Evolutionary conservation across 2,797 vertebrate genomes (phyloP), one percentile per base, ranked within the genome.

Genomic region (Sebastes minor): DNA sequence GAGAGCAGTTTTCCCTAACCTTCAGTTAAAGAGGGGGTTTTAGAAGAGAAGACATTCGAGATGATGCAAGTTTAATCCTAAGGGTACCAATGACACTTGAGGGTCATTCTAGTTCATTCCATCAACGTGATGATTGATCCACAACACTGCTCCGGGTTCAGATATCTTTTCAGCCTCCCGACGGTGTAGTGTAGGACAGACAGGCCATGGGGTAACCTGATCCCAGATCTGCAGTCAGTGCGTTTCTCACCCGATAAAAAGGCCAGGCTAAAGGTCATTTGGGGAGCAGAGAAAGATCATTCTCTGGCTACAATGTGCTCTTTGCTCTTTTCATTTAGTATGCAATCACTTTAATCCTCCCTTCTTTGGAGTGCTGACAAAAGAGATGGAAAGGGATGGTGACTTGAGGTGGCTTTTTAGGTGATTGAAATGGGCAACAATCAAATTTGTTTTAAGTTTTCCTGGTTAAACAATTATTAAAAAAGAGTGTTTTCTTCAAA

Each of bases 91-190:
- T 88, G 75, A 90, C 77, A 76, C 67, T 33, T 65, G 22, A 35
- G 85, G 70, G 84, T 83, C 69, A 80, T 64, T 82, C 27, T 75
- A 69, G 52, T 62, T 86, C 57, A 65, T 87, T 86, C 78, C 32
- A 38, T 87, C 77, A 72, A 71, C 76, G 69, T 67, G 77, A 74
- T 53, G 76, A 89, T 82, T 90, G 86, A 91, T 86, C 72, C 52
- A 74, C 16, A 57, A 56, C 74, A 69, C 62, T 63, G 70, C 79
- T 76, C 57, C 69, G 35, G 84, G 76, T 76, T 88, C 83, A 86
- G 52, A 84, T 88, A 76, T 80, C 73, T 76, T 66, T 83, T 81
- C 33, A 81, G 27, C 35, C 23, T 49, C 65, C 30, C 66, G 13
- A 74, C 73, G 49, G 71, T 33, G 78, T 68, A 66, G 66, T 56